Conservation (phyloP, 2,888 invertebrate genomes). For the Luffia ferchaultella region DNA sequence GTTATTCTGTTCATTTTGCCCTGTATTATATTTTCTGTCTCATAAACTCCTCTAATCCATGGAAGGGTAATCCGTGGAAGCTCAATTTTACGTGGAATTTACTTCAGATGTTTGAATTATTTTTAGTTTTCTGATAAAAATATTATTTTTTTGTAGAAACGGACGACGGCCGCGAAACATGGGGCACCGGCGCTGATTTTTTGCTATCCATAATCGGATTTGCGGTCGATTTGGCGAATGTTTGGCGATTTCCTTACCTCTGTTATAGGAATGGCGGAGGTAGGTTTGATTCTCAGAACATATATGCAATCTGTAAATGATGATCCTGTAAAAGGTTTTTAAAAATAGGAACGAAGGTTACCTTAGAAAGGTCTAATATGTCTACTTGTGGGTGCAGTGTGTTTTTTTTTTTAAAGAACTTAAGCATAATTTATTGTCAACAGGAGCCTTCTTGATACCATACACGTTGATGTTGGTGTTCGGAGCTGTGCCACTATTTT, state of each 20-base stretch:
- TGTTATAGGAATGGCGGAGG: constrained; percentile 83
- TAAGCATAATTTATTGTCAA: too few relatives aligned
- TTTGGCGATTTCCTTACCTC: constrained; percentile 85
- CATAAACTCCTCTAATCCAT: too few relatives aligned
- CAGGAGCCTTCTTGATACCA: constrained; percentile 80
- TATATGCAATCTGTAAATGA: background rate
- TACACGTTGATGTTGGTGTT: constrained; percentile 79
- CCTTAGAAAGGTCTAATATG: too few relatives aligned
- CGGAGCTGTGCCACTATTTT: constrained; percentile 79
- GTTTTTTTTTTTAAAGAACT: too few relatives aligned
- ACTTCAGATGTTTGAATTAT: too few relatives aligned
- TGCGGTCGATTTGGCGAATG: constrained; percentile 85
- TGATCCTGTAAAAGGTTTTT: background rate
- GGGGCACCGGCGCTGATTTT: constrained; percentile 84
- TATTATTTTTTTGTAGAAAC: constrained; percentile 33
- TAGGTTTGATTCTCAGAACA: constrained; percentile 24
- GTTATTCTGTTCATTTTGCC: too few relatives aligned
- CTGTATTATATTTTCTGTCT: too few relatives aligned
- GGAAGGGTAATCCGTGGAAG: too few relatives aligned
- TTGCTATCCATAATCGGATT: constrained; percentile 85
- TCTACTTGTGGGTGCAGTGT: too few relatives aligned
- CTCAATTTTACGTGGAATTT: too few relatives aligned
- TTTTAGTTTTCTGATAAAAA: too few relatives aligned
- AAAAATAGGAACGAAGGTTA: background rate
- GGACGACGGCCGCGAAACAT: constrained; percentile 75